Evolutionary conservation across 1,140 invertebrate species (phyloP), one percentile per base, ranked within the genome.

Genomic region (Euwallacea fornicatus): DNA sequence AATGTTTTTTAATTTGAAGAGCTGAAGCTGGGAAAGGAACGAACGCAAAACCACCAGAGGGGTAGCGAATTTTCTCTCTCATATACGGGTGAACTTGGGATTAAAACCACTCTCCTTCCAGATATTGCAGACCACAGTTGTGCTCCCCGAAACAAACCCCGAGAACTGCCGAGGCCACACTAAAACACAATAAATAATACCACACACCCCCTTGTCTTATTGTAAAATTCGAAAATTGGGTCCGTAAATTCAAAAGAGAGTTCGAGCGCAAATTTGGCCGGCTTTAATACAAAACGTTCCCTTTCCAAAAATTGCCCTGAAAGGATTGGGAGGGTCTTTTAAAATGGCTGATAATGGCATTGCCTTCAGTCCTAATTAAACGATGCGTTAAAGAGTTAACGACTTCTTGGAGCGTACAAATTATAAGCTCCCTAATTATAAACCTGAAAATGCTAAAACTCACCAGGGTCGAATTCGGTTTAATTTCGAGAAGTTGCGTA

Each of bases 301-400:
- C 21, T 15, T n/a, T 41, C 42, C 33, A 11, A 69, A 69, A 69
- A 54, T 61, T 62, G 47, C 67, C 67, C 46, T 55, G 42, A 42
- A 62, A 61, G 63, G 61, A 15, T 7, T 56, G 42, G 42, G 60
- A 68, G 66, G 53, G 69, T 58, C 54, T 65, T 63, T 59, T 71
- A 71, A 71, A 71, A 71, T 50, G 62, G 69, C 69, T 71, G 69
- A 66, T 71, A 71, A 71, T 71, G 63, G 63, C 69, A 71, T 55
- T 71, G 63, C 61, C 69, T 66, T 71, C 53, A 66, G 62, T 71
- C 44, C 62, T 71, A 71, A 71, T 71, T 71, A 71, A 66, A 71
- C 69, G 63, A 71, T 66, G 63, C 69, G 63, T 71, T 71, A 71
- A 71, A 71, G 69, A 71, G 69, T 71, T 71, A 71, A 71, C 62